Evolutionary conservation across 2,888 invertebrate species (phyloP), one percentile per base, ranked within the genome.

Genomic region (Macrophya annulata): DNA sequence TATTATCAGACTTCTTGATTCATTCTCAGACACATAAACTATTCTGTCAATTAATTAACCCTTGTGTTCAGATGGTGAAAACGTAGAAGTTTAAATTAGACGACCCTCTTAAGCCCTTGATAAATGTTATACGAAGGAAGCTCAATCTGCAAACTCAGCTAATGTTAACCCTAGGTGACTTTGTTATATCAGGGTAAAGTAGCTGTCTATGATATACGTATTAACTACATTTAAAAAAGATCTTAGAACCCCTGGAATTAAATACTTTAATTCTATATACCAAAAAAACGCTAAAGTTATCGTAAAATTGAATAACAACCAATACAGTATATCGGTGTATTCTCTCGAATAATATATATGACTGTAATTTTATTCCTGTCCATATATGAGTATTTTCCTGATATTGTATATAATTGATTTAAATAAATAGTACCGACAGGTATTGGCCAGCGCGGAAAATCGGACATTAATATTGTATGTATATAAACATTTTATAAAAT

Each of bases 31-130:
- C 62, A 25, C 25, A 25, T 62, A 25, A 25, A 62, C 62, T 25
- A 62, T 62, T 62, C 62, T 62, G 62, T 62, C 62, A 62, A 62
- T 62, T 62, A 62, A 62, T 62, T 21, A 62, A 62, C 25, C 62
- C 62, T 62, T 62, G 62, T 62, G 25, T 62, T 62, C 62, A 62
- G 62, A 25, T 25, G 62, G 21, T 25, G 62, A 62, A 62, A 62
- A 62, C 25, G 25, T 4, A 62, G 25, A 62, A 62, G 21, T 25
- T 62, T 25, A 62, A 62, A 62, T 62, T 62, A 62, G 62, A 62
- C 62, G 21, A 62, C 62, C 62, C 25, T 62, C 62, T 25, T 62
- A 25, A 4, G 25, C 25, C 25, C 25, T 62, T 62, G 62, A 62
- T 62, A 62, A 62, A 62, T 62, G 62, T 62, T 12, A 62, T 62